These are phyloP conservation scores for Steinernema feltiae DNA, from an alignment of 1,140 invertebrate genomes.

Conservation along the genomic window DNA sequence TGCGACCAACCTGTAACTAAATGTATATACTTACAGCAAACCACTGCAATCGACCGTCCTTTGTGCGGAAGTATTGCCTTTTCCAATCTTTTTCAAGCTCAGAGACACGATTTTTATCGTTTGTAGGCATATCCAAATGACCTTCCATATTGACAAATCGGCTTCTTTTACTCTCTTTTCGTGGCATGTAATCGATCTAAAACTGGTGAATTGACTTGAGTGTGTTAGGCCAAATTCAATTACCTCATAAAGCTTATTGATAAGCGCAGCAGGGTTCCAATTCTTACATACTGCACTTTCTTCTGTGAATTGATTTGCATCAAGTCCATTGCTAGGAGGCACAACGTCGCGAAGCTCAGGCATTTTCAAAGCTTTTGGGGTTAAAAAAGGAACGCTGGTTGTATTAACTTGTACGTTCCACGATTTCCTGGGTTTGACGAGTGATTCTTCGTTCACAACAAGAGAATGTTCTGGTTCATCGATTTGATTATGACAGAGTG, in stretches of 20 bases:
- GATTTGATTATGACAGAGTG: background rate
- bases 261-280: conserved; percentile 31
- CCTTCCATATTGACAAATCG: conserved; percentile 54
- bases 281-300: conserved; percentile 27
- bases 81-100: conserved; percentile 46
- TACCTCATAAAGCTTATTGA: conserved; percentile 36
- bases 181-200: conserved; percentile 36
- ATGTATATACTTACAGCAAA: conserved; percentile 46
- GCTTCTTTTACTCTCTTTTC: conserved; percentile 36
- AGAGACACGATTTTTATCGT: conserved; percentile 36
- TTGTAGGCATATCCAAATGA: conserved; percentile 49
- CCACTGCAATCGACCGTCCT: conserved; percentile 55
- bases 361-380: background rate
- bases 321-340: conserved; percentile 16
- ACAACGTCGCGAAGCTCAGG: conserved; percentile 17
- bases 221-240: background rate
- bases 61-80: conserved; percentile 44
- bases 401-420: background rate
- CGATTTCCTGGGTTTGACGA: background rate
- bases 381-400: background rate
- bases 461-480: background rate
- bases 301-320: conserved; percentile 23
- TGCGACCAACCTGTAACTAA: background rate
- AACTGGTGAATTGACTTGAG: conserved; percentile 6
- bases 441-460: background rate